These are phyloP conservation scores for Drosophila falleni DNA, from an alignment of 2,888 invertebrate genomes.

Conservation along the genomic window DNA sequence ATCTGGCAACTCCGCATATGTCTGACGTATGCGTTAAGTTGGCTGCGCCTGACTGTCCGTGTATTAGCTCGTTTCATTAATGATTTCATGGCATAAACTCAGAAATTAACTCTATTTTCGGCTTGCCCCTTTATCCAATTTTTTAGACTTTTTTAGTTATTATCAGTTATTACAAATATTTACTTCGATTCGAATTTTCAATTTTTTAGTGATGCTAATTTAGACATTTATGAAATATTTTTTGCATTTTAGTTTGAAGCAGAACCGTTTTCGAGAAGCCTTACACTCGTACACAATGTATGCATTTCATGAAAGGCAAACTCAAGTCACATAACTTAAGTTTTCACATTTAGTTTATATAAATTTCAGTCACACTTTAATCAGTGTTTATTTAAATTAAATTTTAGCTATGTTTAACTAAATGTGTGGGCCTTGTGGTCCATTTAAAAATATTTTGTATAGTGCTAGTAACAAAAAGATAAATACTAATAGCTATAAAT, in stretches of 20 bases:
- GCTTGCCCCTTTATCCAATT: conserved; percentile 34
- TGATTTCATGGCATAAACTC: conserved; percentile 22
- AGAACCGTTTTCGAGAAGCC: conserved; percentile 8
- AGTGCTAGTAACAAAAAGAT: conserved; percentile 27
- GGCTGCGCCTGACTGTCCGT: conserved; percentile 16
- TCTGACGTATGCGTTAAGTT: conserved; percentile 17
- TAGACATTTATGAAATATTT: neutral
- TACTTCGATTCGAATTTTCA: neutral
- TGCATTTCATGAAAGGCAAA: conserved; percentile 38
- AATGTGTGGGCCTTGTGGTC: conserved; percentile 22
- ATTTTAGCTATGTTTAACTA: conserved; percentile 27
- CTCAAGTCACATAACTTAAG: conserved; percentile 55
- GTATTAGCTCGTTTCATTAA: too few relatives aligned
- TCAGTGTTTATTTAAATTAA: conserved; percentile 58
- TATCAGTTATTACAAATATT: neutral
- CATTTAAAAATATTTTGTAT: conserved; percentile 43
- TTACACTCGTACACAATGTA: conserved; percentile 7
- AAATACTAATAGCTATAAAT: conserved; percentile 47
- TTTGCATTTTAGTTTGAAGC: conserved; percentile 28
- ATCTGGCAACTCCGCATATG: conserved; percentile 18
- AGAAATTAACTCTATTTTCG: conserved; percentile 12
- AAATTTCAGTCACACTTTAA: conserved; percentile 47
- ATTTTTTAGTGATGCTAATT: neutral
- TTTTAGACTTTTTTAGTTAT: conserved; percentile 2
- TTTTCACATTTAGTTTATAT: conserved; percentile 26